Percentiles rank a stretch among this genome's conserved stretches.
Evolutionary conservation across 2,888 invertebrate genomes (phyloP).

Genomic region (Hydrotaea diabolus): DNA sequence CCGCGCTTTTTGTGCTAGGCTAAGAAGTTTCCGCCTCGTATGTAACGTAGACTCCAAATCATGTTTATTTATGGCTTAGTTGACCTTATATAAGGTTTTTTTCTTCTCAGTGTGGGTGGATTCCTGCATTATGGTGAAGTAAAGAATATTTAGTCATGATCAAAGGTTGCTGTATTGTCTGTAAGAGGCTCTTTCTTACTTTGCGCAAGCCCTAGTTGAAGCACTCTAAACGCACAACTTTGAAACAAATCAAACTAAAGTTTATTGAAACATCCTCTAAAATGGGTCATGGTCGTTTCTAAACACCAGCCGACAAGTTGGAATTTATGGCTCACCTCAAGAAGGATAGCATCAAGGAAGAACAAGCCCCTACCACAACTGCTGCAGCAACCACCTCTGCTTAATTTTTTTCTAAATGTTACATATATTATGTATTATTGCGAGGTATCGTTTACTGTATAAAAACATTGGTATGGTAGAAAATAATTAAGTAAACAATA

Average conservation of each 20-base stretch:
- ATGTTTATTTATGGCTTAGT: too few relatives aligned
- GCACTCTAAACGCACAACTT: slow-evolving; percentile 96
- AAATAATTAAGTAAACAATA: too few relatives aligned
- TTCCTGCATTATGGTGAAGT: slow-evolving; percentile 99
- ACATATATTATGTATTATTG: slow-evolving; percentile 39
- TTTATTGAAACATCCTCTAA: slow-evolving; percentile 99
- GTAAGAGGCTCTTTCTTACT: slow-evolving; percentile 98
- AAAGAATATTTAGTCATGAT: slow-evolving; percentile 98
- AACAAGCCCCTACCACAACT: slow-evolving; percentile 85
- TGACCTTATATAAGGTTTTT: too few relatives aligned
- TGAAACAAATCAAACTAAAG: slow-evolving; percentile 99
- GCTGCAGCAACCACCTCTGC: slow-evolving; percentile 70
- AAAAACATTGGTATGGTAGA: too few relatives aligned
- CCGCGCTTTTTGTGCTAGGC: too few relatives aligned
- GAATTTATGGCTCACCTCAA: slow-evolving; percentile 98
- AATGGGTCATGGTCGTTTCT: slow-evolving; percentile 99
- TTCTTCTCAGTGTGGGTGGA: too few relatives aligned
- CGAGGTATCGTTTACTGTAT: too few relatives aligned
- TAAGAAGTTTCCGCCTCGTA: too few relatives aligned
- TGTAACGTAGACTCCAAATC: too few relatives aligned
- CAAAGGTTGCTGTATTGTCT: slow-evolving; percentile 92
- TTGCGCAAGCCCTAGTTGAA: slow-evolving; percentile 83
- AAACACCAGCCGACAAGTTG: slow-evolving; percentile 98
- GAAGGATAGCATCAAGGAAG: slow-evolving; percentile 94
- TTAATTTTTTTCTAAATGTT: slow-evolving; percentile 46